Evolutionary conservation across 2,888 invertebrate genomes (phyloP), one percentile per base, ranked within the genome.

Genomic region (Dynastes tityus): DNA sequence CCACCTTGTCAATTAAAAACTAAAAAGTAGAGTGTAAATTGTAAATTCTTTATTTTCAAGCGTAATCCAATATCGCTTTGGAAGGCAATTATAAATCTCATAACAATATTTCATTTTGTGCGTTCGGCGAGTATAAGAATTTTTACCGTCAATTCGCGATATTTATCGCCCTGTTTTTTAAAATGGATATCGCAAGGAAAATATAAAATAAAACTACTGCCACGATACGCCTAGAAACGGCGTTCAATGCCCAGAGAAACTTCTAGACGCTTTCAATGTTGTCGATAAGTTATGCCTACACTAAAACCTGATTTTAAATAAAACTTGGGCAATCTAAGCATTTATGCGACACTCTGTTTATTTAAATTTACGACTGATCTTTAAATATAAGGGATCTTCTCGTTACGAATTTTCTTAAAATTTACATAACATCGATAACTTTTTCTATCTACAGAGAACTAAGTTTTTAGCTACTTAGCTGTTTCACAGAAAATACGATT

Each of bases 21-120:
- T 68, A 49, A 68, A 68, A 68, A 51, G 51, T 68, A 27, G 51
- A 61, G 45, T 45, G 73, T 27, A 74, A 61, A 61, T 45, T 74
- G 61, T 61, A 61, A 61, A 74, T 74, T 61, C 73, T 74, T 74
- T 74, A 61, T 74, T 74, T 74, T 45, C 58, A 8, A 74, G 73
- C 27, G 58, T 74, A 74, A 74, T 40, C 58, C 73, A 74, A 49
- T 61, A 45, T 40, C 73, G 27, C 58, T 76, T 68, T 67, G 68
- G 67, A 76, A 76, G 53, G 76, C 76, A 76, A 76, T 76, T 76
- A 76, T 76, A 76, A 76, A 58, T 55, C 76, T 55, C 65, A 68
- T 76, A 67, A 76, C 76, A 67, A 76, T 76, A 76, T 76, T 68
- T 76, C 73, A 74, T 74, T 61, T 63, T 55, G 68, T 76, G 64